Conservation (phyloP, 2,888 invertebrate genomes). For the Limnephilus rhombicus region DNA sequence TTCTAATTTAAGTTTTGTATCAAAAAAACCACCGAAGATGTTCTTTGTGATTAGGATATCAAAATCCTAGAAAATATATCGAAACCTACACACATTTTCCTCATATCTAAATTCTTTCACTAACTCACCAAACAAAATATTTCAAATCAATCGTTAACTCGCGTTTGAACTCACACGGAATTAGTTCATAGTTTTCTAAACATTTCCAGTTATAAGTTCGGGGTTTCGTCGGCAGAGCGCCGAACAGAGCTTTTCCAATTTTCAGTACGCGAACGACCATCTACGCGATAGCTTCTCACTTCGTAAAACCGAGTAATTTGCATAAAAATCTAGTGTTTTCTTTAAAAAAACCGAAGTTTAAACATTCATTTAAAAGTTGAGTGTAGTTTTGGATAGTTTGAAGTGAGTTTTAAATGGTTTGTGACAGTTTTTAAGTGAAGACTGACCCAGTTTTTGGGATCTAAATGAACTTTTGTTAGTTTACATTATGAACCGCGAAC, state of each 20-base stretch:
- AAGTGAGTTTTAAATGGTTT: constrained; percentile 20
- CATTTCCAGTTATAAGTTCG: neutral
- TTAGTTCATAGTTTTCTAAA: constrained; percentile 2
- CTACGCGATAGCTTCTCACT: neutral
- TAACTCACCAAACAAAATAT: neutral
- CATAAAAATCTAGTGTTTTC: neutral
- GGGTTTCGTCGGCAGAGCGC: neutral
- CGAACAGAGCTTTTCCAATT: neutral
- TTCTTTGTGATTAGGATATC: no score
- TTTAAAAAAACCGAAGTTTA: neutral
- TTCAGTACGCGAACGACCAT: neutral
- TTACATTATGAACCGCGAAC: constrained; percentile 27
- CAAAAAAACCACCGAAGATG: no score
- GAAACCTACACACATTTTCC: no score
- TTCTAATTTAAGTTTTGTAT: no score
- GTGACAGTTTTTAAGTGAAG: constrained; percentile 23
- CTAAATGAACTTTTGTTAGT: constrained; percentile 19
- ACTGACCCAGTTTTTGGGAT: neutral
- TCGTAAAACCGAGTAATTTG: neutral
- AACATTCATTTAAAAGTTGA: neutral
- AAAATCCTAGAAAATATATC: neutral
- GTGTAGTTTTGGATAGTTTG: neutral
- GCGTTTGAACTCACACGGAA: neutral
- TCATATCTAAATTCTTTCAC: neutral
- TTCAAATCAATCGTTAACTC: no score